Evolutionary conservation across 2,113 vertebrate species (phyloP), one percentile per base, ranked within the genome.

Genomic region (Chelonoidis abingdonii): DNA sequence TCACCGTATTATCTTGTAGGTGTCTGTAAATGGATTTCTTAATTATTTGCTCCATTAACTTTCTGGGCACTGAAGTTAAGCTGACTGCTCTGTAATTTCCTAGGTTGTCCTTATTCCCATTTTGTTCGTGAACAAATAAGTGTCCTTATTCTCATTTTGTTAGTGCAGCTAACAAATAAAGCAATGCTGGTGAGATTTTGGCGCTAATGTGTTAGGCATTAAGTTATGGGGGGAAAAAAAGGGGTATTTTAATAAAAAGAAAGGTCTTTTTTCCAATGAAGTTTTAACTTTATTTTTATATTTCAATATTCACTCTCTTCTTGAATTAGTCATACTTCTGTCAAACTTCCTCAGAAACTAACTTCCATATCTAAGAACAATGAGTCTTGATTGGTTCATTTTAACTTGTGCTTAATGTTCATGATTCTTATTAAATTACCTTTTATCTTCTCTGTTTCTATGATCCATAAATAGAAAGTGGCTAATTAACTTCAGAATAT

Each of bases 261-360:
- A 49, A 93, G 91, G 83, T 38, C 17, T 88, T 6, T 84, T 93
- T 90, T 94, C 65, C 44, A 44, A 90, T 31, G 5, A 41, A 84
- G 56, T 65, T 92, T n/a, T 89, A 90, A 17, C 13, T 44, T 85
- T 94, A 3, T 78, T 50, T 56, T 93, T 93, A 25, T 8, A 35
- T 90, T 84, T 86, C 59, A 83, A 0, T 56, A 22, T 92, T 94
- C 86, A 6, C 21, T 78, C 5, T 69, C n/a, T 52, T 81, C 90
- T 47, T 92, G 81, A 93, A 93, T 96, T 91, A 91, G 81, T 92
- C 47, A 54, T 94, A 86, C 85, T 89, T 79, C n/a, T 91, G 93
- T 90, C 27, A 95, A 89, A 92, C 79, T 89, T 69, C 94, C 81
- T 87, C 85, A 87, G 31, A 89, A 95, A 95, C 57, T 65, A 90